These are phyloP conservation scores for Hydriomena furcata DNA, from an alignment of 2,888 invertebrate genomes.

Conservation along the genomic window DNA sequence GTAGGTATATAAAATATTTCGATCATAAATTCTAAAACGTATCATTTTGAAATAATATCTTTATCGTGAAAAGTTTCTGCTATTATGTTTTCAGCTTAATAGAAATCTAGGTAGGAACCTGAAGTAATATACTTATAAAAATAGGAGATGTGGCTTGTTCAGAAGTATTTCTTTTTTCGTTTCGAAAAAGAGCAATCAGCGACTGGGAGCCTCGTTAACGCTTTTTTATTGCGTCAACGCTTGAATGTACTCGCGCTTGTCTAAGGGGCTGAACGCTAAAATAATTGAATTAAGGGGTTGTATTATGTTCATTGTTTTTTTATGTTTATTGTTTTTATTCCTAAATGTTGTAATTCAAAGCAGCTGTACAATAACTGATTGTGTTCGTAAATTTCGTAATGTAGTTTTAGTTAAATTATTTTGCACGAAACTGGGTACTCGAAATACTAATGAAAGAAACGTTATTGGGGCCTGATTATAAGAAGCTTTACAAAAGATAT, in stretches of 20 bases:
- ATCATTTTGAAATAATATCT: no score
- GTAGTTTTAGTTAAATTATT: constrained; percentile 23
- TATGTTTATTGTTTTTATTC: constrained; percentile 11
- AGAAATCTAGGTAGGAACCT: no score
- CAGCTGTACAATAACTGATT: constrained; percentile 46
- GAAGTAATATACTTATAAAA: no score
- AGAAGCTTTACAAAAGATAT: background rate
- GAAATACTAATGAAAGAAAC: background rate
- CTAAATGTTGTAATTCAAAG: constrained; percentile 23
- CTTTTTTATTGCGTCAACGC: background rate
- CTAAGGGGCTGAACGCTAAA: background rate
- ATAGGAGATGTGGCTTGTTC: no score
- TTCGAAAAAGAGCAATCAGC: no score
- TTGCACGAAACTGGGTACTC: constrained; percentile 4
- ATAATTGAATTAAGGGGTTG: constrained; percentile 10
- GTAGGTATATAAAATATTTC: no score
- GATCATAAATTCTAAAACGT: no score
- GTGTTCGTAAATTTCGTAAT: constrained; percentile 49
- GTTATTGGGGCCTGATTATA: background rate
- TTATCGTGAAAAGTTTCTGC: no score
- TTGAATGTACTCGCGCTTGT: background rate
- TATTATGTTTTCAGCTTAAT: no score
- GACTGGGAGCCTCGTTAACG: no score
- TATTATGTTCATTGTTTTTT: constrained; percentile 11
- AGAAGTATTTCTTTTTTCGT: no score